Conservation (phyloP, 2,797 vertebrate species). For the Pseudopleuronectes americanus region DNA sequence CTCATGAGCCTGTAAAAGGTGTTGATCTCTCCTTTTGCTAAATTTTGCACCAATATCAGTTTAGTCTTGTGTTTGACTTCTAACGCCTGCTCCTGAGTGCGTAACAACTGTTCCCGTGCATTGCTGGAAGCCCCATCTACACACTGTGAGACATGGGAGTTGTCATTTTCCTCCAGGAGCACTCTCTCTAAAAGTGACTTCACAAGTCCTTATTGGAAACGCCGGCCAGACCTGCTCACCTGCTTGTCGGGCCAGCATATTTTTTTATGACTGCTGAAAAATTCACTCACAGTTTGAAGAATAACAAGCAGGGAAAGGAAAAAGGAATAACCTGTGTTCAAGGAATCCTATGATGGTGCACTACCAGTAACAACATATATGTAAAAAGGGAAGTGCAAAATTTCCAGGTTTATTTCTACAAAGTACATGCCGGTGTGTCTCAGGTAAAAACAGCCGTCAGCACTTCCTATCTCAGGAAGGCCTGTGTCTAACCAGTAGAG, state of each 20-base stretch:
- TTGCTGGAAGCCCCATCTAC: neutral
- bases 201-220: constrained; percentile 51
- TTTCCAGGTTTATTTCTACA: neutral
- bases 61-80: neutral
- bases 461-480: constrained; percentile 2
- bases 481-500: constrained; percentile 33
- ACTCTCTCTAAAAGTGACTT: neutral
- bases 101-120: neutral
- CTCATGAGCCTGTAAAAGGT: neutral
- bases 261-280: constrained; percentile 17
- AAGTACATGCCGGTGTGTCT: neutral
- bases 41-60: neutral
- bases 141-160: neutral
- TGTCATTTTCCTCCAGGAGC: accelerated
- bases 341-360: neutral
- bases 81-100: neutral
- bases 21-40: neutral
- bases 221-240: constrained; percentile 54
- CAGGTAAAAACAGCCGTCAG: neutral
- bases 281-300: neutral
- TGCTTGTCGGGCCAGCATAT: constrained; percentile 2
- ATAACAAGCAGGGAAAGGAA: constrained; percentile 1
- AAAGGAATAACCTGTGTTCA: constrained; percentile 11
- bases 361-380: neutral
- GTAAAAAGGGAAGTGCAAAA: constrained; percentile 21